Evolutionary conservation across 2,797 vertebrate genomes (phyloP), one percentile per base, ranked within the genome.

Genomic region (Microctenopoma steveboyesi): DNA sequence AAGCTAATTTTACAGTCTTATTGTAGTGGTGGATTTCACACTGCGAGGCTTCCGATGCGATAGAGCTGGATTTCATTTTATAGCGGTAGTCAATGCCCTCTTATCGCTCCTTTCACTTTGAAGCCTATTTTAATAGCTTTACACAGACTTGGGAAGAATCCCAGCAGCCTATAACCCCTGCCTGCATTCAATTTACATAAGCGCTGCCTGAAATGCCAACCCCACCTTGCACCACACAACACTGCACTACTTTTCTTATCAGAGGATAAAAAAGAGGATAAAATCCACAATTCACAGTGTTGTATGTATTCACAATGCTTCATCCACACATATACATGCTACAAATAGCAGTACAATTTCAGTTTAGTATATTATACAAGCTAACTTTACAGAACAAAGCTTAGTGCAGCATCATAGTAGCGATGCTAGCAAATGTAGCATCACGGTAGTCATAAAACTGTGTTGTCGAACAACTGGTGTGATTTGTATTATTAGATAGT

Each of bases 21-120:
- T 62, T 72, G 46, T 70, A 48, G 51, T 18, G 22, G 12, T 64
- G 67, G 55, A 69, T 84, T 83, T 83, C 52, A 69, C 62, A 59
- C 55, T 59, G 65, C 39, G 75, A 71, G 64, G 72, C 43, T 69
- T 75, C 61, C 52, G 71, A 76, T 43, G 45, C 37, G 59, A 82
- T 74, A 46, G 80, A 80, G 64, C 67, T 76, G 64, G 64, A 67
- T 86, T 78, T 85, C 25, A 68, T 87, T 84, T 86, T 60, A 50
- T 69, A 86, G 63, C 14, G 1, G 54, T 72, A 69, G 75, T 59
- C 69, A 30, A 62, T 81, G 83, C 47, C 66, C 55, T 76, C 64
- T 84, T 82, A 86, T 81, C 77, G 13, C 62, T 74, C 57, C 63
- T 85, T 85, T 86, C 81, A 83, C 78, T 83, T 77, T 82, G 82